Base-by-base conservation (phyloP, 2,888 invertebrate species). In the Sabellastarte sp. region DNA sequence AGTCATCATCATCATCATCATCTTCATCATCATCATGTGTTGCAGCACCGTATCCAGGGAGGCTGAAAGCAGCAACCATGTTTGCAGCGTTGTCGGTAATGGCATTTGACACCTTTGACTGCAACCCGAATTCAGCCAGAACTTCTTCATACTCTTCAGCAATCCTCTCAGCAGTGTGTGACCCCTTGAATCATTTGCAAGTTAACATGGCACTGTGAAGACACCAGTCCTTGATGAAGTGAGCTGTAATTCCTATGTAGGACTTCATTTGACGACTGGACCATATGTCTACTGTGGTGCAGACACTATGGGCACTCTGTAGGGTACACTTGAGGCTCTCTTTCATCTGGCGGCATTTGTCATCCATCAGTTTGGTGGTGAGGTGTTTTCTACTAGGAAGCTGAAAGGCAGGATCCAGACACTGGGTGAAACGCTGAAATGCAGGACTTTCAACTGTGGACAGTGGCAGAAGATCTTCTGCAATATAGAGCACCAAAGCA, bases 191-290 rank as follows among this genome's bases (percentile, higher is more conserved):
- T 26, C 61, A 20, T 20, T 61, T 53, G 29, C 61, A 61, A 33
- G 55, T 56, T n/a, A 61, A 3, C 55, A 61, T 53, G 3, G 32
- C 61, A 20, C 26, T 50, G n/a, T 56, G 32, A 26, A 61, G 4
- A 26, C n/a, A 15, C 20, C 29, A 56, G 33, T 61, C 24, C 3
- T 32, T 24, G 15, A 56, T 56, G 41, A 29, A 55, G 32, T 64
- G 64, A 20, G 32, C 61, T 24, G 64, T 64, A 24, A 64, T 64
- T 24, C 61, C 61, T 30, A 61, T 51, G 33, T 57, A 57, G 4
- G 53, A 32, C 26, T 52, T 31, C 57, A 64, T 64, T 28, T 57
- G 24, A 15, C 61, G 50, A 26, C 53, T 57, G 41, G 61, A 50
- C 64, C 61, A 57, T 2, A 62, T 10, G 57, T 64, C 64, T 15